Percentiles rank a stretch among this genome's conserved stretches.
These are phyloP conservation scores for Sturnira hondurensis DNA, from an alignment of 2,113 vertebrate genomes.

Conservation along the genomic window DNA sequence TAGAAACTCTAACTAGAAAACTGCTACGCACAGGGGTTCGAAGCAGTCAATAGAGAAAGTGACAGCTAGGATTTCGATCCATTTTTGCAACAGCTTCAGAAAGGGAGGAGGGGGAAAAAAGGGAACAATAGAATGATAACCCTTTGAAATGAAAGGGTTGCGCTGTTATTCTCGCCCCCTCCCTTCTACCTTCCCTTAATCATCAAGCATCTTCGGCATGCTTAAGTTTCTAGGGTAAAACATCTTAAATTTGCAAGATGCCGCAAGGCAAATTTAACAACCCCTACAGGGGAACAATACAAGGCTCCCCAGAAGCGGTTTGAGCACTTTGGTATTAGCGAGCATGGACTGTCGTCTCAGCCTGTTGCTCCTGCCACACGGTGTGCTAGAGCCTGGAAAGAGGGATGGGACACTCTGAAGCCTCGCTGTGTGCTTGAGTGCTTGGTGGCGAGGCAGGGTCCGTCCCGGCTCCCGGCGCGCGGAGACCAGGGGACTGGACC, in stretches of 20 bases:
- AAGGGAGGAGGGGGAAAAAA: neutral
- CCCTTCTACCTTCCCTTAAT: neutral
- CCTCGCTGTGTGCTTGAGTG: fast-evolving
- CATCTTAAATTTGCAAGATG: neutral
- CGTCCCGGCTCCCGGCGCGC: fast-evolving
- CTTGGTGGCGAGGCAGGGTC: neutral
- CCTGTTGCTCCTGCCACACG: conserved; percentile 40
- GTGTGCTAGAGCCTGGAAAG: neutral
- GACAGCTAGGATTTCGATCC: neutral
- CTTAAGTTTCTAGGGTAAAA: neutral
- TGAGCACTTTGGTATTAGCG: neutral
- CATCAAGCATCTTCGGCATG: neutral
- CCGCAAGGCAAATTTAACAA: neutral
- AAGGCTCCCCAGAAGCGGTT: no score
- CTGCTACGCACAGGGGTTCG: neutral
- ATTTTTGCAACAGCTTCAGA: neutral
- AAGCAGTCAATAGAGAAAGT: neutral
- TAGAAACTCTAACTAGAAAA: conserved; percentile 55
- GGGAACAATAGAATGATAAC: neutral
- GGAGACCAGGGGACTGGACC: no score
- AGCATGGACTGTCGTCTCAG: neutral
- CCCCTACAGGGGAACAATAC: neutral
- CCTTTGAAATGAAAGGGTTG: neutral
- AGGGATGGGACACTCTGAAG: neutral
- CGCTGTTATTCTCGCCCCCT: neutral